Conservation (phyloP, 2,797 vertebrate species). For the Bradypodion pumilum region DNA sequence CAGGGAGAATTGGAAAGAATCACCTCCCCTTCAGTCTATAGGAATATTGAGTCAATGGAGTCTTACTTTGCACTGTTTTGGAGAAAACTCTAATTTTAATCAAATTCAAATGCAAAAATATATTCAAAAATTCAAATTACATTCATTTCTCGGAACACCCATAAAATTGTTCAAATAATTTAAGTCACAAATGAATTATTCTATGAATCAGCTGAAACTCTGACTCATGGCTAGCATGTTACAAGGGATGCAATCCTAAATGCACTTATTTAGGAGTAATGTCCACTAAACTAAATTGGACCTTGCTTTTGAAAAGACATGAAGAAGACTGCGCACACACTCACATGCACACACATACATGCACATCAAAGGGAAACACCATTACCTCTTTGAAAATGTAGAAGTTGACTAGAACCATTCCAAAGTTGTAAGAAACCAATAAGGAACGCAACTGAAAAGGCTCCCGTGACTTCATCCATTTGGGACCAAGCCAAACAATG, state of each 20-base stretch:
- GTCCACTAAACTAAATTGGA: neutral
- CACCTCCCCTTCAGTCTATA: too few species aligned
- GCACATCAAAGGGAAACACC: constrained; percentile 10
- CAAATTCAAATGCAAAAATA: neutral
- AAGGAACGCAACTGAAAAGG: constrained; percentile 93
- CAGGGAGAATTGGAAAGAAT: neutral
- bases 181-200: neutral
- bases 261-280: neutral
- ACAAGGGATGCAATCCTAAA: neutral
- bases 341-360: neutral
- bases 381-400: constrained; percentile 98
- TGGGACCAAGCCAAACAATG: constrained; percentile 96
- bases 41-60: neutral
- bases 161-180: neutral
- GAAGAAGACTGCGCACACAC: neutral
- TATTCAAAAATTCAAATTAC: too few species aligned
- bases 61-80: neutral
- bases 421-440: constrained; percentile 96
- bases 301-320: neutral
- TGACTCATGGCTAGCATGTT: constrained; percentile 15
- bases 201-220: neutral
- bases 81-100: neutral
- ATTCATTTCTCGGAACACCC: neutral
- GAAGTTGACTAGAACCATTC: constrained; percentile 98
- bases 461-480: constrained; percentile 95